These are phyloP conservation scores for Microctenopoma steveboyesi DNA, from an alignment of 2,797 vertebrate species.

Conservation along the genomic window DNA sequence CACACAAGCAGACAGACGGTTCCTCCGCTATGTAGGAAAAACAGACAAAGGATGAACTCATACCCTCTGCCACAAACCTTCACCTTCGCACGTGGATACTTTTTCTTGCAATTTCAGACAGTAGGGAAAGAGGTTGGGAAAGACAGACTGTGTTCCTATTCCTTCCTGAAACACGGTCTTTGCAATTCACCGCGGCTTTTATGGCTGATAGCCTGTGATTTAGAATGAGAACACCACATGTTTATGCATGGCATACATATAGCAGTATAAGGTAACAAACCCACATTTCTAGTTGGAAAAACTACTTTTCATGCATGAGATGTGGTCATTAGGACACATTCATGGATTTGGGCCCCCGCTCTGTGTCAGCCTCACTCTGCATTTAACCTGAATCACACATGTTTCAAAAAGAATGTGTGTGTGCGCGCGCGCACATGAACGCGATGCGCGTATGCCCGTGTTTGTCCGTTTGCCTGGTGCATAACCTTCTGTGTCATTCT, in stretches of 20 bases:
- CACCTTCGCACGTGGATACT: background rate
- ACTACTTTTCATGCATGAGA: background rate
- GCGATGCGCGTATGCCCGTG: slow-evolving; percentile 25
- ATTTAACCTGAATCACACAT: slow-evolving; percentile 48
- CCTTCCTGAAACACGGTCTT: slow-evolving; percentile 3
- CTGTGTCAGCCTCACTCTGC: slow-evolving; percentile 36
- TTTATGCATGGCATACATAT: slow-evolving; percentile 23
- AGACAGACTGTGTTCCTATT: slow-evolving; percentile 6
- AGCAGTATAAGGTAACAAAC: slow-evolving; percentile 15
- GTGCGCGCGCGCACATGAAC: background rate
- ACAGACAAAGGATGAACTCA: slow-evolving; percentile 32
- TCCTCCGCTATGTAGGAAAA: slow-evolving; percentile 31
- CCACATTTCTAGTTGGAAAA: slow-evolving; percentile 21
- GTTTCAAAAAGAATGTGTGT: slow-evolving; percentile 41
- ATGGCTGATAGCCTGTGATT: slow-evolving; percentile 7
- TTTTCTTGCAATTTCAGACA: slow-evolving; percentile 38
- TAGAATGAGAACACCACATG: slow-evolving; percentile 22
- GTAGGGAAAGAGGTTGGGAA: slow-evolving; percentile 17
- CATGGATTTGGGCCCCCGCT: slow-evolving; percentile 12
- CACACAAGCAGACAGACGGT: slow-evolving; percentile 27
- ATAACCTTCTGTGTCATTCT: slow-evolving; percentile 79
- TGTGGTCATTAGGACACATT: background rate
- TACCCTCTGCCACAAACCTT: background rate
- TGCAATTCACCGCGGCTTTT: background rate
- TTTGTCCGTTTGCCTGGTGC: slow-evolving; percentile 60